Conservation (phyloP, 2,797 vertebrate species). For the Phataginus tricuspis region DNA sequence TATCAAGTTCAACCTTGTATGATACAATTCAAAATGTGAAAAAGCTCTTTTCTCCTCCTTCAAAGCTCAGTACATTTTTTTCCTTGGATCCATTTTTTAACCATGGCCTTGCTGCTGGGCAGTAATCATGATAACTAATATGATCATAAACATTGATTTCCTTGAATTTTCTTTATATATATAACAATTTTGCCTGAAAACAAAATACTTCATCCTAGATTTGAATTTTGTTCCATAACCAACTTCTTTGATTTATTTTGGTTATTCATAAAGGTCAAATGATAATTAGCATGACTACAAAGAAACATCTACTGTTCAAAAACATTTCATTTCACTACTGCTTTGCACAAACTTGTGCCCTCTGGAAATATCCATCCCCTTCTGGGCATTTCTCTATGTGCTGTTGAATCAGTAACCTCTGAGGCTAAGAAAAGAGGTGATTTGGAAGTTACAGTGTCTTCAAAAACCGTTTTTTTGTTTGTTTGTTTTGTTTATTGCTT, state of each 20-base stretch:
- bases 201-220: not conserved
- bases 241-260: conserved; percentile 30
- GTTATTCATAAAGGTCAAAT: not conserved
- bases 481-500: not conserved
- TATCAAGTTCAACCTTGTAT: not conserved
- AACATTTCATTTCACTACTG: not conserved
- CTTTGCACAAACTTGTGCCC: not conserved
- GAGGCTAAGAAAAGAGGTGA: not conserved
- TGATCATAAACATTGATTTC: not conserved
- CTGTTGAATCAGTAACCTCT: not conserved
- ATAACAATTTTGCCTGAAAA: not conserved
- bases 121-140: not conserved
- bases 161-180: not conserved
- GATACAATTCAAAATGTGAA: not conserved
- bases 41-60: not conserved
- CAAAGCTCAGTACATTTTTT: not conserved
- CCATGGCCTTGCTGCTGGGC: not conserved
- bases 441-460: not conserved
- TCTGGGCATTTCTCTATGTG: not conserved
- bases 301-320: not conserved
- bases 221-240: not conserved
- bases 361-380: not conserved
- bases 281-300: not conserved
- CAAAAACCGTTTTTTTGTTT: not conserved
- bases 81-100: not conserved